A percentile compares a stretch with the other conserved stretches of the same genome.
These are phyloP conservation scores for Selenia dentaria DNA, from an alignment of 2,888 invertebrate species.

Conservation along the genomic window DNA sequence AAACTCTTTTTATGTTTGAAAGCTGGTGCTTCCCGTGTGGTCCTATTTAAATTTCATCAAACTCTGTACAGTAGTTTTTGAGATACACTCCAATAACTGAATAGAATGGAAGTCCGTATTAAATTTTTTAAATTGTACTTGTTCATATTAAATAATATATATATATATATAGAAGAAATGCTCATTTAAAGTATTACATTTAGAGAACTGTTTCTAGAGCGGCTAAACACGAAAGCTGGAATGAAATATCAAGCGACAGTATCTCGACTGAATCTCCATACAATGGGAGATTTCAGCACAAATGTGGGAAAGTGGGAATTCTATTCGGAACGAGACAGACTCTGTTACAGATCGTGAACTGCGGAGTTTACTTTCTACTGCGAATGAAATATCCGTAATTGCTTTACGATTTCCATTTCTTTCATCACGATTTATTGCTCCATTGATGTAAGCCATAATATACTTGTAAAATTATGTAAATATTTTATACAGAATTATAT, in stretches of 20 bases:
- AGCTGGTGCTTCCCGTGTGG: no score
- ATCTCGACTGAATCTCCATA: slow-evolving; percentile 44
- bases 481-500: not conserved
- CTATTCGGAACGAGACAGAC: slow-evolving; percentile 12
- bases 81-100: no score
- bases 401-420: slow-evolving; percentile 14
- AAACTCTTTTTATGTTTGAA: no score
- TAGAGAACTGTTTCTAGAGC: not conserved
- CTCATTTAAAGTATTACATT: no score
- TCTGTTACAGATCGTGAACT: slow-evolving; percentile 22
- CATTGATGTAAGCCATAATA: not conserved
- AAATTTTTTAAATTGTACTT: no score
- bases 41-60: no score
- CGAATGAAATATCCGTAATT: slow-evolving; percentile 25
- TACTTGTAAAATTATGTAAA: not conserved
- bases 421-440: slow-evolving; percentile 12
- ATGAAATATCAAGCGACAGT: slow-evolving; percentile 33
- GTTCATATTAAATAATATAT: no score
- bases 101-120: no score
- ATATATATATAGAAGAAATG: no score
- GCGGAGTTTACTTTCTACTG: slow-evolving; percentile 24
- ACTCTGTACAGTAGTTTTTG: no score
- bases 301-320: slow-evolving; percentile 42
- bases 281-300: slow-evolving; percentile 44
- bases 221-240: slow-evolving; percentile 17